These are phyloP conservation scores for Gorsachius magnificus DNA, from an alignment of 2,797 vertebrate species.

Conservation along the genomic window DNA sequence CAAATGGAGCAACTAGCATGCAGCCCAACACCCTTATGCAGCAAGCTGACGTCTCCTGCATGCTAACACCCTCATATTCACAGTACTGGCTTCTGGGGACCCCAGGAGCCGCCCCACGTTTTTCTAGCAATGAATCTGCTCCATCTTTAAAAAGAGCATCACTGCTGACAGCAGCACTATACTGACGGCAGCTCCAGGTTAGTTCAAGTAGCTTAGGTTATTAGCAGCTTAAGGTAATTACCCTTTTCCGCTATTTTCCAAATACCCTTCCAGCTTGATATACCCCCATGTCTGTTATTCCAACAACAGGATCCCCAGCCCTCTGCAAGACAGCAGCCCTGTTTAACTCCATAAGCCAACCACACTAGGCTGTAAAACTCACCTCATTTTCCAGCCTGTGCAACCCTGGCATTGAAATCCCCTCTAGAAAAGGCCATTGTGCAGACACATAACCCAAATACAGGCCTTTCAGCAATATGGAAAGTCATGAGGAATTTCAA, in stretches of 20 bases:
- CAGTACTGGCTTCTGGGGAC: neutral
- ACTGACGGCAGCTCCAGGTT: neutral
- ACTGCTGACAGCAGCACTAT: neutral
- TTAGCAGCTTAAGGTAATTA: neutral
- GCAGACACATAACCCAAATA: neutral
- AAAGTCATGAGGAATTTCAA: neutral
- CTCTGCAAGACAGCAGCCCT: neutral
- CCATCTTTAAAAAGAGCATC: neutral
- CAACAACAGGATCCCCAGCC: neutral
- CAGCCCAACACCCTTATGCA: neutral
- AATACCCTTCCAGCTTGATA: neutral
- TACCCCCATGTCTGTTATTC: fast-evolving
- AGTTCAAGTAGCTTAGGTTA: neutral
- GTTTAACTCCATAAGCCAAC: neutral
- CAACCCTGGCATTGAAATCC: neutral
- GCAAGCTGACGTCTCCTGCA: neutral
- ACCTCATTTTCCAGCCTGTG: neutral
- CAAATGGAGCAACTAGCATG: neutral
- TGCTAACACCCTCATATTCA: neutral
- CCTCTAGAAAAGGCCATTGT: neutral
- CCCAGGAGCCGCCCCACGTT: neutral
- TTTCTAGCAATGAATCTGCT: neutral
- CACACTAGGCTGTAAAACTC: neutral
- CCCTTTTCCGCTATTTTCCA: neutral
- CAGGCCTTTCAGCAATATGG: neutral